Evolutionary conservation across 2,797 vertebrate genomes (phyloP).

Genomic region (Silurus lanzhouensis): DNA sequence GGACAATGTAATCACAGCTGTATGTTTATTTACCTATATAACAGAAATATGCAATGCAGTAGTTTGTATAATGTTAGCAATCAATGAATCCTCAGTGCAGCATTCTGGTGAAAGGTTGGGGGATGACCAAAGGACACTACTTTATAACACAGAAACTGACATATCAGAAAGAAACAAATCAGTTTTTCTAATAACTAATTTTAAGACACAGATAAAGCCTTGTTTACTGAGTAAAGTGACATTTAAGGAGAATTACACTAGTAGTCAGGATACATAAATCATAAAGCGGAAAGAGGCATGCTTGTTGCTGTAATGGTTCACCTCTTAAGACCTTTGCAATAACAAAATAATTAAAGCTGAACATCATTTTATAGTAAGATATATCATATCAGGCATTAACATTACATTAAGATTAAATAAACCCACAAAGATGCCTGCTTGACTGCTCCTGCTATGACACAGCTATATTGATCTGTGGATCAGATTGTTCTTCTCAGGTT

Average conservation of each 20-base stretch:
- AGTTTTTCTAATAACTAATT: background rate
- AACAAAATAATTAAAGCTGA: slow-evolving; percentile 19
- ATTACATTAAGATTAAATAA: slow-evolving; percentile 33
- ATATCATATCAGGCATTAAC: slow-evolving; percentile 33
- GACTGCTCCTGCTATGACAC: slow-evolving; percentile 10
- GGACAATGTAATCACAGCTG: background rate
- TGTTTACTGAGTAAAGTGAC: background rate
- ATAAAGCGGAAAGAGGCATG: slow-evolving; percentile 12
- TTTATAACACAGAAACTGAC: background rate
- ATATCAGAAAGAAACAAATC: too few relatives aligned
- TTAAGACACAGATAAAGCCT: background rate
- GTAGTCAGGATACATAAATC: background rate
- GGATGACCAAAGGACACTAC: background rate
- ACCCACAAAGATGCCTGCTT: background rate
- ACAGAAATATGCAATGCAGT: background rate
- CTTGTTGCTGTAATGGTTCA: background rate
- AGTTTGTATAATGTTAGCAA: background rate
- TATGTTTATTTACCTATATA: background rate
- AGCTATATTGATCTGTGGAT: slow-evolving; percentile 75
- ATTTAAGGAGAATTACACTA: slow-evolving; percentile 10
- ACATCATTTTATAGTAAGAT: slow-evolving; percentile 41
- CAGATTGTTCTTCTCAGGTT: slow-evolving; percentile 88
- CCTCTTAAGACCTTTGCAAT: slow-evolving; percentile 22
- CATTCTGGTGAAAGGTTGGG: background rate
- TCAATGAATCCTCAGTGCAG: background rate